phyloP scores from a whole-genome alignment of 2,797 vertebrate genomes.

The Crocodylus rhombifer region DNA sequence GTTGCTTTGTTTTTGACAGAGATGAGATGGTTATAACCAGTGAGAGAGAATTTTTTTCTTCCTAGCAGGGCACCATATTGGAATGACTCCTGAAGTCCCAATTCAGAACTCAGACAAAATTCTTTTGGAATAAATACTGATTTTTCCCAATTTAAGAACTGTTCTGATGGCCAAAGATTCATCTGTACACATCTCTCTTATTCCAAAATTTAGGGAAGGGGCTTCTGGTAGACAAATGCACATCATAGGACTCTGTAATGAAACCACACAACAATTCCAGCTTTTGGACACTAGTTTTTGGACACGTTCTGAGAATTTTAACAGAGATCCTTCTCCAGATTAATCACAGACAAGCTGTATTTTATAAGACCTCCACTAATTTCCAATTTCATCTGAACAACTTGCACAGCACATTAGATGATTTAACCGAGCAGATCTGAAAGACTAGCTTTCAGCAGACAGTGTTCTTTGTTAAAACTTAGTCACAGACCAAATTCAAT shows the following conservation, averaged over 20 bases:
- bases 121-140: background rate
- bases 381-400: conserved; percentile 74
- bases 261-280: background rate
- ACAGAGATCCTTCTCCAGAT: conserved; percentile 36
- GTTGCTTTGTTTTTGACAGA: background rate
- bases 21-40: no score
- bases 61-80: background rate
- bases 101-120: background rate
- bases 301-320: conserved; percentile 42
- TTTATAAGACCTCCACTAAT: conserved; percentile 60
- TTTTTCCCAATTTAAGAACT: background rate
- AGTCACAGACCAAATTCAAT: conserved; percentile 80
- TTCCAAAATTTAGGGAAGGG: background rate
- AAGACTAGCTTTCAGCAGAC: conserved; percentile 74
- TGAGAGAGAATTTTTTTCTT: conserved; percentile 36
- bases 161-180: background rate
- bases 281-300: background rate
- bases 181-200: background rate
- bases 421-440: conserved; percentile 76
- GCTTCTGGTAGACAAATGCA: background rate
- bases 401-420: conserved; percentile 65
- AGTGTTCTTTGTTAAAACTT: conserved; percentile 79
- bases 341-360: background rate
- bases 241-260: background rate
- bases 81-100: background rate